A percentile compares a stretch with the other conserved stretches of the same genome.
Conservation (phyloP, 2,888 invertebrate species). For the Drosophila meridionalis region DNA sequence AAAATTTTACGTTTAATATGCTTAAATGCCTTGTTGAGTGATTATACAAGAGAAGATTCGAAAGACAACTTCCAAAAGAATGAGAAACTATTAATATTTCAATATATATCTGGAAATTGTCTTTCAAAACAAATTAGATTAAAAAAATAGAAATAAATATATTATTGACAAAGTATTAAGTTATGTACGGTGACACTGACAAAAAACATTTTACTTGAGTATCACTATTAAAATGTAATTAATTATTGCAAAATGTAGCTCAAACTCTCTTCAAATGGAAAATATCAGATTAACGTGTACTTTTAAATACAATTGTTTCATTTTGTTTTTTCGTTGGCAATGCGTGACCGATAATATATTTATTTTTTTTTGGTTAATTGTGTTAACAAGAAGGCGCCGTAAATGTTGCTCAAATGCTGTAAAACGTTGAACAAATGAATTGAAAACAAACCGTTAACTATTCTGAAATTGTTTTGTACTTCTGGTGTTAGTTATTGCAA, state of each 20-base stretch:
- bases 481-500: conserved; percentile 60
- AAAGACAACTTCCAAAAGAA: conserved; percentile 33
- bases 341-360: conserved; percentile 76
- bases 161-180: conserved; percentile 6
- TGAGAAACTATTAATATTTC: background rate
- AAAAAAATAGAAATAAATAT: background rate
- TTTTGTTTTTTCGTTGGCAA: conserved; percentile 46
- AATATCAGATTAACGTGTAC: conserved; percentile 52
- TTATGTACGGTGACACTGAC: conserved; percentile 52
- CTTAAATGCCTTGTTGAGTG: conserved; percentile 29
- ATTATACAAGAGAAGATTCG: conserved; percentile 26
- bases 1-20: conserved; percentile 25
- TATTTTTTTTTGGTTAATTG: conserved; percentile 50
- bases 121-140: conserved; percentile 11
- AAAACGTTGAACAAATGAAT: conserved; percentile 33
- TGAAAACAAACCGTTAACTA: conserved; percentile 63
- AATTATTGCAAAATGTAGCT: conserved; percentile 46
- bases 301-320: conserved; percentile 27
- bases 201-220: conserved; percentile 40
- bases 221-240: conserved; percentile 37
- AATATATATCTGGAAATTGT: background rate
- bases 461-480: conserved; percentile 63
- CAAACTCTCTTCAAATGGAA: conserved; percentile 39
- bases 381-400: conserved; percentile 71
- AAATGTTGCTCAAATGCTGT: conserved; percentile 60